Evolutionary conservation across 2,888 invertebrate genomes (phyloP), one percentile per base, ranked within the genome.

Genomic region (Tribolium freemani): DNA sequence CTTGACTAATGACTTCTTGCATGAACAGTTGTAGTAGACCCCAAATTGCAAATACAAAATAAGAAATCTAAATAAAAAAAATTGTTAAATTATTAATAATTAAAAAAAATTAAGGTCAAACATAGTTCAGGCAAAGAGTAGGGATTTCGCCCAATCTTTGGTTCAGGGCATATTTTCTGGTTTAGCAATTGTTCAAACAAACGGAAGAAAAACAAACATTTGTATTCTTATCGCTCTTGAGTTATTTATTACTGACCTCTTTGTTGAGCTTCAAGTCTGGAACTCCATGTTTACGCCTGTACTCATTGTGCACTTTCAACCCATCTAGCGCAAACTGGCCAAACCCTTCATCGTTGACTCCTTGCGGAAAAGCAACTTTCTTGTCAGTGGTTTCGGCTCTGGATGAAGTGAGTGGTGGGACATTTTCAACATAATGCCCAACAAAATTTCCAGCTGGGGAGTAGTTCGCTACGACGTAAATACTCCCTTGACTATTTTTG

Each of bases 381-480:
- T 72, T 53, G 8, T 69, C 54, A n/a, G 10, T 56, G 5, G 11
- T 11, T 31, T 20, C 53, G 20, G 16, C 5, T 64, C 31, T 64
- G 44, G 53, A 5, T 56, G 26, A 30, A 10, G 21, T 86, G 11
- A 81, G 76, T 38, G 93, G 91, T 9, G 90, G 91, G 8, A 95
- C 95, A 84, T 95, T 94, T 21, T 89, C 90, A 10, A 90, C 88
- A 81, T 93, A 96, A 80, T 92, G 91, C 0, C 93, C 94, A 50
- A 92, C 88, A 76, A 93, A 92, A 85, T 98, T 98, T 1, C 97
- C 98, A 0, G 97, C 93, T 0, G 98, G 98, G 79, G 90, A 91
- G 84, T 98, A 98, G 85, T 96, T 94, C 38, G 94, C 95, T 0
- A 98, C 97, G 0, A 97, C 96, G 84, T 92, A 94, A 76, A 92